Evolutionary conservation across 2,888 invertebrate genomes (phyloP).

Genomic region (Crematogaster levior): DNA sequence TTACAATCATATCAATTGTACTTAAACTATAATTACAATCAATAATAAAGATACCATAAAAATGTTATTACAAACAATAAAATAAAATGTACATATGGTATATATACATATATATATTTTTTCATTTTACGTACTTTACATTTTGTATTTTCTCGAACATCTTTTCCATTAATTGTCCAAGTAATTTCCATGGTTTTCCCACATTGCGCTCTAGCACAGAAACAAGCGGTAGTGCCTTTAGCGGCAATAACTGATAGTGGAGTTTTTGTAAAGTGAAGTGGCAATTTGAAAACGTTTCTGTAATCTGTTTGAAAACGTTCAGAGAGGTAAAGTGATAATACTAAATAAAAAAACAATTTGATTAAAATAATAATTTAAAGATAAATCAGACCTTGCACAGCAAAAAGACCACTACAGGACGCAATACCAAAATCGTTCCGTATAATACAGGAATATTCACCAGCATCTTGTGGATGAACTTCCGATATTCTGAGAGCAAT

Average conservation of each 20-base stretch:
- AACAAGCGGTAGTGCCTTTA: constrained; percentile 86
- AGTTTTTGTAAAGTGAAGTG: constrained; percentile 86
- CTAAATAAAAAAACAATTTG: background rate
- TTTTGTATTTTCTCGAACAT: constrained; percentile 83
- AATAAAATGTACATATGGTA: background rate
- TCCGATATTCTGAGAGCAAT: constrained; percentile 90
- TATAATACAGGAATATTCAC: constrained; percentile 92
- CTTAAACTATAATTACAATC: background rate
- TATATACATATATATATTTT: constrained; percentile 16
- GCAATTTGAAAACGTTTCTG: constrained; percentile 73
- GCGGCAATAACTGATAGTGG: constrained; percentile 87
- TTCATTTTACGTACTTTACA: constrained; percentile 75
- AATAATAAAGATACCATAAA: background rate
- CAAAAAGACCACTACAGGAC: constrained; percentile 86
- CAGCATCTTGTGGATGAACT: constrained; percentile 90
- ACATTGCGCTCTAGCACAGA: constrained; percentile 87
- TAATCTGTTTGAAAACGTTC: constrained; percentile 69
- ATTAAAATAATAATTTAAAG: background rate
- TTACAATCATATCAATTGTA: no score
- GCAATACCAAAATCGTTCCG: constrained; percentile 90
- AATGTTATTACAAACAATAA: background rate
- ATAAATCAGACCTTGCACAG: constrained; percentile 85
- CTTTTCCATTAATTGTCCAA: constrained; percentile 88
- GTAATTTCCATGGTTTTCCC: constrained; percentile 84
- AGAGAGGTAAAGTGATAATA: background rate